Evolutionary conservation across 2,113 vertebrate genomes (phyloP).

Genomic region (Pantherophis guttatus): DNA sequence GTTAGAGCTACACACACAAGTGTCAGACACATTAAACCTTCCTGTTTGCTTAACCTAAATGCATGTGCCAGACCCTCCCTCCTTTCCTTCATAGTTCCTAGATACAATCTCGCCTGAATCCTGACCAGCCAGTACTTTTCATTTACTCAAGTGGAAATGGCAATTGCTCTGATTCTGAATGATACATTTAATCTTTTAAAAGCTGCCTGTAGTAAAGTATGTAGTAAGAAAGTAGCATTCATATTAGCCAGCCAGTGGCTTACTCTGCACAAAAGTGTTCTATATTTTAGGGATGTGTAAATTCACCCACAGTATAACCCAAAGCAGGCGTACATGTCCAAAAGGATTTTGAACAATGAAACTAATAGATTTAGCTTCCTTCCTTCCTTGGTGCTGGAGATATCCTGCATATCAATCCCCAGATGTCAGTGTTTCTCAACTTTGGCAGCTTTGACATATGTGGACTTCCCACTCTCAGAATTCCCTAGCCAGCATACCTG

Average conservation of each 20-base stretch:
- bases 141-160: not conserved
- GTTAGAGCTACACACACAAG: not conserved
- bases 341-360: not conserved
- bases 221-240: not conserved
- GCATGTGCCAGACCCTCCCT: not conserved
- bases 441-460: not conserved
- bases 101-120: not conserved
- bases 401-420: not conserved
- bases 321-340: not conserved
- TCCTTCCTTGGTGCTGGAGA: not conserved
- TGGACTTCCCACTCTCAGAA: not conserved
- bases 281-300: not conserved
- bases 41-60: not conserved
- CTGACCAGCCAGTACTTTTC: not conserved
- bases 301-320: not conserved
- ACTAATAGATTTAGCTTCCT: not conserved
- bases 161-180: not conserved
- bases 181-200: not conserved
- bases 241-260: not conserved
- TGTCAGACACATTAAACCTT: not conserved
- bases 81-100: not conserved
- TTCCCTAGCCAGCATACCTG: not conserved
- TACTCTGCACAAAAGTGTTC: not conserved
- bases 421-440: not conserved
- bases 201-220: not conserved